Conservation (phyloP, 1,140 invertebrate species). For the Drosophila azteca region DNA sequence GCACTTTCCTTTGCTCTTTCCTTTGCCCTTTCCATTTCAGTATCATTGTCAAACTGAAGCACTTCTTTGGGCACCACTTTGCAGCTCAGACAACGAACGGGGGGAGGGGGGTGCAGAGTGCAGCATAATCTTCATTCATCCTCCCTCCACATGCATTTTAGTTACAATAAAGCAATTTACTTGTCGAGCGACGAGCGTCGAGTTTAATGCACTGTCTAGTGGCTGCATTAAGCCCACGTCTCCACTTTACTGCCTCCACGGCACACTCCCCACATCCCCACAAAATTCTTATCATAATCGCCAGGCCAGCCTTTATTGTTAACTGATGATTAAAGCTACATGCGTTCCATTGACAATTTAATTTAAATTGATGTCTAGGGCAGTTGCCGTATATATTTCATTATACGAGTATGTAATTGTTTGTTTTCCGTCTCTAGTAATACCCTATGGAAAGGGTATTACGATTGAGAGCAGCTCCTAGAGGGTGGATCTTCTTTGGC, state of each 20-base stretch:
- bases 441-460: too few relatives aligned
- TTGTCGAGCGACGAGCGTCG: slow-evolving; percentile 36
- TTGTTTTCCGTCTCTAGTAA: slow-evolving; percentile 6
- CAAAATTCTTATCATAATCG: slow-evolving; percentile 31
- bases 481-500: too few relatives aligned
- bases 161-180: slow-evolving; percentile 66
- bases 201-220: slow-evolving; percentile 58
- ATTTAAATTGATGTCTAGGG: slow-evolving; percentile 80
- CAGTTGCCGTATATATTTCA: slow-evolving; percentile 59
- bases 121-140: slow-evolving; percentile 31
- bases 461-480: too few relatives aligned
- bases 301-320: slow-evolving; percentile 13
- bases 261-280: slow-evolving; percentile 19
- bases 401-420: slow-evolving; percentile 41
- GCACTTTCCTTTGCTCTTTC: slow-evolving; percentile 73
- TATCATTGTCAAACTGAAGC: slow-evolving; percentile 32
- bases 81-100: slow-evolving; percentile 28
- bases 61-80: slow-evolving; percentile 39
- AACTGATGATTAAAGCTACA: slow-evolving; percentile 53
- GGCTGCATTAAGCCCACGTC: slow-evolving; percentile 19
- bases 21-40: slow-evolving; percentile 60
- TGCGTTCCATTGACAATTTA: slow-evolving; percentile 65
- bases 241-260: slow-evolving; percentile 3
- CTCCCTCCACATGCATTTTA: slow-evolving; percentile 39
- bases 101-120: slow-evolving; percentile 35